Percentiles rank a stretch among this genome's conserved stretches.
These are phyloP conservation scores for Leuciscus idus DNA, from an alignment of 2,113 vertebrate species.

Conservation along the genomic window DNA sequence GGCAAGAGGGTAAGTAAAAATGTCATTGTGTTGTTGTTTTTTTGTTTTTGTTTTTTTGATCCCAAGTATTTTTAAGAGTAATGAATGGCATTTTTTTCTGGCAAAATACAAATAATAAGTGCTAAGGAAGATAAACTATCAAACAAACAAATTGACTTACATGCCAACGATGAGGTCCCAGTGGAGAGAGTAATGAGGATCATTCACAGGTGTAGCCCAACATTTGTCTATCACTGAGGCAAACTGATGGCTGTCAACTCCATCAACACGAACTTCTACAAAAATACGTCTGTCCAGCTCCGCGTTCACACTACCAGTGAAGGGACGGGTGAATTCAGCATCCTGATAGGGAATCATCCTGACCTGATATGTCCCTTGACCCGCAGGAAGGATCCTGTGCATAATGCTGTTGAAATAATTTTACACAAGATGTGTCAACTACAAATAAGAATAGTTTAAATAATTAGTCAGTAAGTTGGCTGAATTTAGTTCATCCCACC, in stretches of 20 bases:
- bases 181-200: constrained; percentile 45
- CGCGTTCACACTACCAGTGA: constrained; percentile 29
- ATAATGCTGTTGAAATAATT: constrained; percentile 56
- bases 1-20: background rate
- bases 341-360: constrained; percentile 68
- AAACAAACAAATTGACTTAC: background rate
- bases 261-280: constrained; percentile 60
- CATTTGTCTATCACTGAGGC: constrained; percentile 66
- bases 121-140: background rate
- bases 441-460: background rate
- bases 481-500: background rate
- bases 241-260: constrained; percentile 64
- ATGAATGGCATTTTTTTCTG: too few relatives aligned
- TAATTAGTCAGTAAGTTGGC: background rate
- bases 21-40: too few relatives aligned
- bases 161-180: constrained; percentile 68
- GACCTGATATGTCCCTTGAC: constrained; percentile 61
- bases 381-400: constrained; percentile 57
- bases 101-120: too few relatives aligned
- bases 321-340: constrained; percentile 54
- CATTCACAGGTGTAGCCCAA: constrained; percentile 70
- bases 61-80: too few relatives aligned
- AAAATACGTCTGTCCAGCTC: constrained; percentile 62
- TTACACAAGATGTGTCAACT: background rate
- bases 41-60: background rate